A percentile compares a stretch with the other conserved stretches of the same genome.
Evolutionary conservation across 2,797 vertebrate genomes (phyloP).

Genomic region (Acanthurus leucopareius): DNA sequence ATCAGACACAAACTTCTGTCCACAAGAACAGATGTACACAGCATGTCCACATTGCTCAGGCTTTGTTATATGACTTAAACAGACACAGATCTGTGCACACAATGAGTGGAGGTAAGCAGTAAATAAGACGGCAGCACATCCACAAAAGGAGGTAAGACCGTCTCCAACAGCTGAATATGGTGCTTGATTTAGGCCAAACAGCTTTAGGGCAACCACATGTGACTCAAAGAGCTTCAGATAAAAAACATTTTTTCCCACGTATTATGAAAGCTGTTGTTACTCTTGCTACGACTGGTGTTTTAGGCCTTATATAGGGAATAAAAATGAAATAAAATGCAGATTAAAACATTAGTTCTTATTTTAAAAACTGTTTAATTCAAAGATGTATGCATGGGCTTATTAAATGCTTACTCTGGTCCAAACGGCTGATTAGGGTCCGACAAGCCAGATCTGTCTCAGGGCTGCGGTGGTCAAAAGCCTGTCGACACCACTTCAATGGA

Average conservation of each 20-base stretch:
- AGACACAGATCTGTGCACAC: conserved; percentile 2
- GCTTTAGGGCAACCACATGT: not conserved
- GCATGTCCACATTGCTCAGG: conserved; percentile 27
- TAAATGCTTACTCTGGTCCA: conserved; percentile 90
- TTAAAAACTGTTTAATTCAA: not conserved
- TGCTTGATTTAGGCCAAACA: conserved; percentile 9
- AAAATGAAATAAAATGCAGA: not conserved
- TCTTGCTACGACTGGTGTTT: not conserved
- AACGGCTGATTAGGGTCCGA: conserved; percentile 88
- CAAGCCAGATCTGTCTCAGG: conserved; percentile 93
- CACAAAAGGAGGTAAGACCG: not conserved
- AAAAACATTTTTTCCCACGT: not conserved
- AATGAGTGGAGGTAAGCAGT: conserved; percentile 52
- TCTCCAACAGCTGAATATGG: conserved; percentile 1
- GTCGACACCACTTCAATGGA: conserved; percentile 92
- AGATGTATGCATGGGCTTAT: not conserved
- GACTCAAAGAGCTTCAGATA: conserved; percentile 17
- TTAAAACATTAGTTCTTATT: not conserved
- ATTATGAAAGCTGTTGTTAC: not conserved
- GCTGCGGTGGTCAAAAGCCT: conserved; percentile 92
- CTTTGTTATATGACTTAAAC: conserved; percentile 40
- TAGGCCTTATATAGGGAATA: not conserved
- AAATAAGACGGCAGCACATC: conserved; percentile 53
- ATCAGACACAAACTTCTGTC: conserved; percentile 55
- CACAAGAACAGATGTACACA: conserved; percentile 16